Evolutionary conservation across 2,797 vertebrate species (phyloP).

Genomic region (Chelon auratus): DNA sequence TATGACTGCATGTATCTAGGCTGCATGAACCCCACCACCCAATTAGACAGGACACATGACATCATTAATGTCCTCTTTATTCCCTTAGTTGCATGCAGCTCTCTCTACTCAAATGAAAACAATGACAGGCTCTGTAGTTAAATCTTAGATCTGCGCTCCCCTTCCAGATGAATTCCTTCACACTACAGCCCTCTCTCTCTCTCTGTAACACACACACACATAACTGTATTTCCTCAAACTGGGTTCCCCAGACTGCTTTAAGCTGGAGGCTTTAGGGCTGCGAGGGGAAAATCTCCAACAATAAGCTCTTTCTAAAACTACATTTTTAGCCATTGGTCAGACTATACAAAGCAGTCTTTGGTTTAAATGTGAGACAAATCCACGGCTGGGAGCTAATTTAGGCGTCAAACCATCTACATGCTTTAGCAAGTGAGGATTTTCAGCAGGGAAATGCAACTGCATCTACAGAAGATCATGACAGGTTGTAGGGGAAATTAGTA

Average conservation of each 20-base stretch:
- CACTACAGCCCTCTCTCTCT: constrained; percentile 38
- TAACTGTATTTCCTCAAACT: constrained; percentile 49
- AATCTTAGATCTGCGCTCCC: constrained; percentile 49
- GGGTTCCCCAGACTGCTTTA: constrained; percentile 59
- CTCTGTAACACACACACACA: constrained; percentile 24
- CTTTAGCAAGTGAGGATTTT: not conserved
- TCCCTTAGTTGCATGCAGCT: constrained; percentile 29
- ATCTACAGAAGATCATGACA: not conserved
- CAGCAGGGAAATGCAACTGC: constrained; percentile 4
- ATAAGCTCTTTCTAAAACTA: constrained; percentile 74
- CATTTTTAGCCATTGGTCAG: constrained; percentile 48
- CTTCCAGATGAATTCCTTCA: constrained; percentile 43
- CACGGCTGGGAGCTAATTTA: constrained; percentile 38
- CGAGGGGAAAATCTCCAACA: constrained; percentile 66
- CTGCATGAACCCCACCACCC: not conserved
- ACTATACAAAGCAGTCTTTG: constrained; percentile 57
- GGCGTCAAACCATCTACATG: constrained; percentile 19
- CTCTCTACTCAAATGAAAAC: constrained; percentile 65
- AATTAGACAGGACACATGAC: constrained; percentile 44
- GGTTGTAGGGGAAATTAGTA: not conserved
- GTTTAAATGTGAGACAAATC: constrained; percentile 59
- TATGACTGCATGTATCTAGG: not conserved
- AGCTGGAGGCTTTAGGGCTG: constrained; percentile 53
- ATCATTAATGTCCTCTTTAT: constrained; percentile 32
- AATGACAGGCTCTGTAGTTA: constrained; percentile 78